Base-by-base conservation (phyloP, 92 coral and sea anemone genomes). In the Porites cylindrica region DNA sequence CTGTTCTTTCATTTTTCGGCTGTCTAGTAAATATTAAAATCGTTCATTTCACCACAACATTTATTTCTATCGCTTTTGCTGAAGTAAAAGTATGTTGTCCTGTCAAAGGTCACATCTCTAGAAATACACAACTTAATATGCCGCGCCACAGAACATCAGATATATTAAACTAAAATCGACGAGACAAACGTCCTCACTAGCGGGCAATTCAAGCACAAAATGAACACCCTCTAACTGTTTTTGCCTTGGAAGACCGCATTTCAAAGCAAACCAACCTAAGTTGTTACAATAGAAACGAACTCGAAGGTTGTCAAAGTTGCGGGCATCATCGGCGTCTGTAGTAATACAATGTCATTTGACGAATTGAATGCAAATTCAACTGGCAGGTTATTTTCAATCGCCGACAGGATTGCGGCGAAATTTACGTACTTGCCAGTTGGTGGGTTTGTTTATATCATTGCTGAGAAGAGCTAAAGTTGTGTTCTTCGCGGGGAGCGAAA, bases 81-180 rank as follows among this genome's bases (percentile, higher is more conserved):
- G 89, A 51, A 78, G 82, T 66, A 59, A 89, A 81, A 71, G 82
- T 82, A 90, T 90, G 77, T 86, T 82, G 79, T 70, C 76, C 93
- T 92, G 95, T 92, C 95, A 92, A 92, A 92, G 95, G 95, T 92
- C 95, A 92, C 88, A 80, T 67, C 75, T 76, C 76, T 75, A 84
- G 78, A 76, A 79, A 87, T 88, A 87, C 85, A 66, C 76, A 90
- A 87, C 95, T 89, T 73, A 79, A 77, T 86, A 85, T 64, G 9
- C 43, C 18, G 59, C 53, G 18, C 77, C 60, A 58, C 70, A n/a
- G 47, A 77, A 71, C 82, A 85, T 85, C 89, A 50, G 77, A 85
- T 85, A 85, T 85, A 76, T 38, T 38, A 74, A 68, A 75, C 50
- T 59, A 77, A 23, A 66, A 67, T 76, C 16, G 18, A 75, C 4